Percentiles rank a stretch among this genome's conserved stretches.
These are phyloP conservation scores for Glareola pratincola DNA, from an alignment of 2,113 vertebrate genomes.

Conservation along the genomic window DNA sequence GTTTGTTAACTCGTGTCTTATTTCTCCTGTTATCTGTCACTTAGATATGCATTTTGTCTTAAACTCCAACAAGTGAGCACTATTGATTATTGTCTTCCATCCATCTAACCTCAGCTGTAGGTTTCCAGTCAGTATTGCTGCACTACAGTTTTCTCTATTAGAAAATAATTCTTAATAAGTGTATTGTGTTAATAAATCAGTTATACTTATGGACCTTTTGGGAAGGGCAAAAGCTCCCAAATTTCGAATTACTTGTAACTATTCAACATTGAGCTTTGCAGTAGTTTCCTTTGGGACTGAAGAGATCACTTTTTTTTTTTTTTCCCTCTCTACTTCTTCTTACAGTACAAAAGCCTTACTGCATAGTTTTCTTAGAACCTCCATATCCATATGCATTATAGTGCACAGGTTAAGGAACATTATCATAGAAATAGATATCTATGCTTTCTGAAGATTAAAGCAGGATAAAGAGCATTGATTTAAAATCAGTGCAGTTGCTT, in stretches of 20 bases:
- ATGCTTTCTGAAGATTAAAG: background rate
- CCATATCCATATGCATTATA: no score
- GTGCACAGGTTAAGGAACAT: background rate
- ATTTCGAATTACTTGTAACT: background rate
- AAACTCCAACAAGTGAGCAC: background rate
- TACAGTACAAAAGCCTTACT: background rate
- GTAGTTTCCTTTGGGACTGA: background rate
- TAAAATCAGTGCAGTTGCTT: background rate
- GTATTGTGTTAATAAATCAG: background rate
- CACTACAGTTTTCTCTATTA: background rate
- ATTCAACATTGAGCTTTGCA: background rate
- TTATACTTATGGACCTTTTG: background rate
- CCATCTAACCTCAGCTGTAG: background rate
- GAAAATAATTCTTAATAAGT: background rate
- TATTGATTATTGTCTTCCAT: background rate
- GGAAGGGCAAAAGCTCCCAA: background rate
- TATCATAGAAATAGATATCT: background rate
- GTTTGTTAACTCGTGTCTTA: background rate
- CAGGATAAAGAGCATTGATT: background rate
- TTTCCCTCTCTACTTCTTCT: accelerated
- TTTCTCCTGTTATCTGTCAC: background rate
- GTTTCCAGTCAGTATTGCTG: background rate
- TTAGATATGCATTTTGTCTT: background rate
- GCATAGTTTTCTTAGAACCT: background rate
- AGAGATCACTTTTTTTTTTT: background rate